Conservation (phyloP, 2,888 invertebrate species). For the Leuctra nigra region DNA sequence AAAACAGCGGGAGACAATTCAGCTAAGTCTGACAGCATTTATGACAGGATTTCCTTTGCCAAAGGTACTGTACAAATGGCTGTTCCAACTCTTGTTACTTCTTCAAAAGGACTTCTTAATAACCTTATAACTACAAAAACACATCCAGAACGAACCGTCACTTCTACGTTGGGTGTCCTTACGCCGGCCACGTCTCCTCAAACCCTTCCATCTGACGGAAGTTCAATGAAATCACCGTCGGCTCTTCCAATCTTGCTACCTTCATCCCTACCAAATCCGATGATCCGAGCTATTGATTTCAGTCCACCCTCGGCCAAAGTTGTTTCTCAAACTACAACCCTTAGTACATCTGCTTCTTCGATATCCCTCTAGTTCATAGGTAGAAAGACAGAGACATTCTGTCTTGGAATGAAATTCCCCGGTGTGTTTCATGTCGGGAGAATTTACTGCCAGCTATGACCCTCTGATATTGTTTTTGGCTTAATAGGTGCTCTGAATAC, state of each 20-base stretch:
- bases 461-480: too few species aligned
- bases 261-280: slow-evolving; percentile 20
- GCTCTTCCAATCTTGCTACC: not conserved
- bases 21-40: slow-evolving; percentile 11
- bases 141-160: slow-evolving; percentile 14
- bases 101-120: slow-evolving; percentile 11
- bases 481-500: too few species aligned
- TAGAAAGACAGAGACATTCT: too few species aligned
- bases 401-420: too few species aligned
- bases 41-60: slow-evolving; percentile 19
- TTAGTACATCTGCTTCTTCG: not conserved
- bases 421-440: too few species aligned
- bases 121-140: not conserved
- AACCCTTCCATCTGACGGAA: slow-evolving; percentile 35
- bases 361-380: too few species aligned
- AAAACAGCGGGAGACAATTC: slow-evolving; percentile 23
- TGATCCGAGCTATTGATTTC: slow-evolving; percentile 31
- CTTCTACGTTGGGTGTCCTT: slow-evolving; percentile 34
- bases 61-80: slow-evolving; percentile 22
- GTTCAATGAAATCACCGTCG: slow-evolving; percentile 13
- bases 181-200: slow-evolving; percentile 39
- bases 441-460: too few species aligned
- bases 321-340: slow-evolving; percentile 8
- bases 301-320: slow-evolving; percentile 12
- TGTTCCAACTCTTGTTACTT: slow-evolving; percentile 12